These are phyloP conservation scores for Lasioglossum figueresi DNA, from an alignment of 2,888 invertebrate genomes.

Conservation along the genomic window DNA sequence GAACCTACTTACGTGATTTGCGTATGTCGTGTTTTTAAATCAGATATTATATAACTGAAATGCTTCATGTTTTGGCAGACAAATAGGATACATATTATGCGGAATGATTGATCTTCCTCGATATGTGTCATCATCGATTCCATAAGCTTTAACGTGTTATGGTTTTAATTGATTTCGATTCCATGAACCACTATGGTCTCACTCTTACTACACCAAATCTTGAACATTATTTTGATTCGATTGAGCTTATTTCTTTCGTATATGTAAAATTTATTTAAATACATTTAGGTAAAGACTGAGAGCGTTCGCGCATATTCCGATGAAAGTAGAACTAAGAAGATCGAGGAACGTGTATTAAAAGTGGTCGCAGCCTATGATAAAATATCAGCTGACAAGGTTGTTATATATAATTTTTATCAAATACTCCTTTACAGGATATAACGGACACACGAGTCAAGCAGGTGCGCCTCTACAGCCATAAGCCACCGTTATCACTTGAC, in stretches of 20 bases:
- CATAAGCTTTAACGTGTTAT: background rate
- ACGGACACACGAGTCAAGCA: slow-evolving; percentile 86
- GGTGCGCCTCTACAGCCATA: slow-evolving; percentile 90
- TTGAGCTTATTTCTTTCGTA: background rate
- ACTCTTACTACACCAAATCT: background rate
- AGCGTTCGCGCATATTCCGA: slow-evolving; percentile 79
- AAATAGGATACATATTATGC: background rate
- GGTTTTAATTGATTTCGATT: slow-evolving; percentile 8
- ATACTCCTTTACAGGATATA: slow-evolving; percentile 87
- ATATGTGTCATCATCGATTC: background rate
- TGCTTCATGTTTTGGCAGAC: slow-evolving; percentile 25
- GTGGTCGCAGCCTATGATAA: slow-evolving; percentile 96
- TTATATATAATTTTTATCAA: slow-evolving; percentile 80
- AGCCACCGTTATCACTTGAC: slow-evolving; percentile 92
- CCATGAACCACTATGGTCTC: background rate
- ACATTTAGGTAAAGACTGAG: slow-evolving; percentile 54
- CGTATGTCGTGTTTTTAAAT: slow-evolving; percentile 41
- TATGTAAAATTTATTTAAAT: slow-evolving; percentile 24
- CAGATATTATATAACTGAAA: slow-evolving; percentile 73
- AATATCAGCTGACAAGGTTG: slow-evolving; percentile 93
- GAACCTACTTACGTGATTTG: slow-evolving; percentile 11
- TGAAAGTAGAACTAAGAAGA: slow-evolving; percentile 87
- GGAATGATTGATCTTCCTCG: background rate
- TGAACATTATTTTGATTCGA: background rate
- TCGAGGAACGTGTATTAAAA: slow-evolving; percentile 93